Conservation (phyloP, 2,113 vertebrate species). For the Vombatus ursinus region DNA sequence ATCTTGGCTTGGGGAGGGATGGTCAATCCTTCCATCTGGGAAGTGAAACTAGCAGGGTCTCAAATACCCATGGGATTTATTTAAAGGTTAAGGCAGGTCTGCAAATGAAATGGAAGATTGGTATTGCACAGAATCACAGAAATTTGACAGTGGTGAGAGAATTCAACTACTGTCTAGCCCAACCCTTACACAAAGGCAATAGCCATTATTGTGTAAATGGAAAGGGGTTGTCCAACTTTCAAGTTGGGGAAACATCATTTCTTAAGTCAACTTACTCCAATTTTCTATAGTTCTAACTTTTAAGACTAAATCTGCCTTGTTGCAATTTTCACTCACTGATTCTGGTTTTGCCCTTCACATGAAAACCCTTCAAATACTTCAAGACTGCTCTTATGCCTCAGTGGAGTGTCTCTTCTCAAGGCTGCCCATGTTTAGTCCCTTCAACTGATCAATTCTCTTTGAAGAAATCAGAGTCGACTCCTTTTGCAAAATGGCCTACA, state of each 20-base stretch:
- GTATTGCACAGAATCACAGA: background rate
- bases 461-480: background rate
- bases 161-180: background rate
- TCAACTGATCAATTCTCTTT: background rate
- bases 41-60: background rate
- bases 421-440: background rate
- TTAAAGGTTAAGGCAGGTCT: background rate
- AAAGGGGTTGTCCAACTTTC: background rate
- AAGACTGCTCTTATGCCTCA: background rate
- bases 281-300: background rate
- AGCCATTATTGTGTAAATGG: background rate
- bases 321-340: background rate
- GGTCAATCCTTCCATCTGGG: background rate
- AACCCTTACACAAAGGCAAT: background rate
- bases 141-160: background rate
- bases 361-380: background rate
- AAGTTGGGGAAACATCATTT: slow-evolving; percentile 1
- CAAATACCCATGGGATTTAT: background rate
- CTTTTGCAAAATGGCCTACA: background rate
- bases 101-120: background rate
- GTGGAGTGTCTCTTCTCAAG: background rate
- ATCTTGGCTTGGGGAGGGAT: background rate
- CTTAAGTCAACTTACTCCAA: background rate
- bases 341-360: background rate
- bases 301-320: background rate